Evolutionary conservation across 1,140 invertebrate genomes (phyloP).

Genomic region (Rhyacophila brunnea): DNA sequence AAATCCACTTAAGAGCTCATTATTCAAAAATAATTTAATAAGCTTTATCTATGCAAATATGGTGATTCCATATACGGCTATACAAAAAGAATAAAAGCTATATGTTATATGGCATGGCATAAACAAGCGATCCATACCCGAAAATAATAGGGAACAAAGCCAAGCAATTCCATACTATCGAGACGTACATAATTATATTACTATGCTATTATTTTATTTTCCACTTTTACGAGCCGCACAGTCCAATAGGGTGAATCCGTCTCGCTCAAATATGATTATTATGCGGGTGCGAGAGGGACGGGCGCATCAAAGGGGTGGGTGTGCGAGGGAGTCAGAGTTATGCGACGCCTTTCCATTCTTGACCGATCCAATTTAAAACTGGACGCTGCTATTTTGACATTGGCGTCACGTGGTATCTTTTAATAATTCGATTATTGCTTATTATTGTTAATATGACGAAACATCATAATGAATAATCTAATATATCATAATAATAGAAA

Average conservation of each 20-base stretch:
- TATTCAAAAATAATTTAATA: too few species aligned
- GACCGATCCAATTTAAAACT: conserved; percentile 22
- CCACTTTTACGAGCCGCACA: conserved; percentile 8
- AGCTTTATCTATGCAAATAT: too few species aligned
- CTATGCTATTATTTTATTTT: conserved; percentile 13
- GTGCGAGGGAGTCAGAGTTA: conserved; percentile 9
- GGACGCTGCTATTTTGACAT: background rate
- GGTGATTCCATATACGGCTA: too few species aligned
- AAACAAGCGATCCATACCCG: conserved; percentile 9
- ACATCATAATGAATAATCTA: too few species aligned
- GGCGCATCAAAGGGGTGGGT: background rate
- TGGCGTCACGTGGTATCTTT: too few species aligned
- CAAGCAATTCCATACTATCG: conserved; percentile 14
- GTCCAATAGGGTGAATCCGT: background rate
- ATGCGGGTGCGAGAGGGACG: background rate
- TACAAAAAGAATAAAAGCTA: too few species aligned
- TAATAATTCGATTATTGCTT: too few species aligned
- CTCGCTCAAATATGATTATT: background rate
- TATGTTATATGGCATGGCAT: background rate
- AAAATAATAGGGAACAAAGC: conserved; percentile 7
- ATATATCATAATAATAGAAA: too few species aligned
- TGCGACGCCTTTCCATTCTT: conserved; percentile 19
- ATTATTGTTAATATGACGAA: too few species aligned
- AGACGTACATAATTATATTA: conserved; percentile 1
- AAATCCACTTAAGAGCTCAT: too few species aligned